Conservation (phyloP, 2,797 vertebrate species). For the Salmo trutta region DNA sequence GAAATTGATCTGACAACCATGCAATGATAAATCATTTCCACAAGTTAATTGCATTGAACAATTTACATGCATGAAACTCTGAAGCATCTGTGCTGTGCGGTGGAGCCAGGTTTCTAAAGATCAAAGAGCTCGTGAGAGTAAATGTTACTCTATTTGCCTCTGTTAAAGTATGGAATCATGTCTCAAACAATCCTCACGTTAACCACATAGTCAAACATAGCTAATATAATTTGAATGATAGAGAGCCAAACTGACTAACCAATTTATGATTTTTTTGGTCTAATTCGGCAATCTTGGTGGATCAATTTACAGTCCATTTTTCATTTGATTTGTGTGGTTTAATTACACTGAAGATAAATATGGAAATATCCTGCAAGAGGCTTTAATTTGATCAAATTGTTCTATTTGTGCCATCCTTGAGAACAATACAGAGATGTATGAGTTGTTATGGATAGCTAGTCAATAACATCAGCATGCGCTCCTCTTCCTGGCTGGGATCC, state of each 20-base stretch:
- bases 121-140: conserved; percentile 34
- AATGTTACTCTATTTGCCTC: background rate
- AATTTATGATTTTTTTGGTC: background rate
- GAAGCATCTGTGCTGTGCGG: conserved; percentile 48
- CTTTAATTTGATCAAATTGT: conserved; percentile 68
- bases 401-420: conserved; percentile 59
- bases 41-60: conserved; percentile 69
- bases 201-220: background rate
- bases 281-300: background rate
- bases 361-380: conserved; percentile 64
- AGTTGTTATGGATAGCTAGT: conserved; percentile 74
- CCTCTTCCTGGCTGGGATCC: conserved; percentile 66
- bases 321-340: conserved; percentile 66
- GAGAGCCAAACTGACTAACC: conserved; percentile 18
- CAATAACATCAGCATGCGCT: conserved; percentile 73
- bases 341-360: conserved; percentile 64
- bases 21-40: conserved; percentile 75
- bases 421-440: conserved; percentile 63
- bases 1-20: conserved; percentile 76
- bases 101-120: conserved; percentile 40
- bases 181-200: background rate
- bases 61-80: conserved; percentile 43
- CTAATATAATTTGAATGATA: background rate
- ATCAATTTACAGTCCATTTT: conserved; percentile 58
- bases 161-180: background rate